These are phyloP conservation scores for Rousettus leschenaultii DNA, from an alignment of 2,113 vertebrate species.

Conservation along the genomic window DNA sequence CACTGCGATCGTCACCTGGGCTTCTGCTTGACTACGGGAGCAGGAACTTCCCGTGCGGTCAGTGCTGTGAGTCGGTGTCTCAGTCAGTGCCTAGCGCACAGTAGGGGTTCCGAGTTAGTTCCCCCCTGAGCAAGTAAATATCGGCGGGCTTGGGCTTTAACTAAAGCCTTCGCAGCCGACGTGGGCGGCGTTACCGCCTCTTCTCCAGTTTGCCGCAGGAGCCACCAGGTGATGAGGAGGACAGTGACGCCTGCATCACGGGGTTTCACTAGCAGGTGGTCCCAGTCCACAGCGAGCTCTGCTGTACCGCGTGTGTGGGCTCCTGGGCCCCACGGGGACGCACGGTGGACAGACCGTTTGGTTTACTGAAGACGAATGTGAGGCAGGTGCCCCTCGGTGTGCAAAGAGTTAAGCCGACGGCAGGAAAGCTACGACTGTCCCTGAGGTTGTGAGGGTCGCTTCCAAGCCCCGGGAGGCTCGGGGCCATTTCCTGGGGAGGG, in stretches of 20 bases:
- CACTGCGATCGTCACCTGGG: accelerated
- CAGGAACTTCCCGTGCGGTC: neutral
- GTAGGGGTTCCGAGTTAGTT: neutral
- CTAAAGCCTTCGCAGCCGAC: neutral
- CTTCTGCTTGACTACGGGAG: neutral
- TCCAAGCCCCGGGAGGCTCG: neutral
- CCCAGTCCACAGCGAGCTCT: accelerated
- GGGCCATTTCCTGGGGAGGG: neutral
- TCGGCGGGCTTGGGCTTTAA: neutral
- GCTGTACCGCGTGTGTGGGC: neutral
- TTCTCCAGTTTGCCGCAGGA: neutral
- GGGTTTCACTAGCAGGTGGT: too few relatives aligned
- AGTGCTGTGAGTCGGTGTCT: neutral
- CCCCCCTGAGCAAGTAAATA: neutral
- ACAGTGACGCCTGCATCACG: accelerated
- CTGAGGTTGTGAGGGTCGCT: neutral
- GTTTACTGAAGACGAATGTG: neutral
- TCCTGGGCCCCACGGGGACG: neutral
- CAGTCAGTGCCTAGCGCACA: neutral
- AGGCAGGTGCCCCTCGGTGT: neutral
- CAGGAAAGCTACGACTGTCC: neutral
- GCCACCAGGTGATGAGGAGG: neutral
- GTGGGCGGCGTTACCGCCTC: accelerated
- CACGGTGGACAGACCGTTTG: neutral
- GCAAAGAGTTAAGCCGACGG: accelerated